Conservation (phyloP, 2,888 invertebrate genomes). For the Parnassius orleans region DNA sequence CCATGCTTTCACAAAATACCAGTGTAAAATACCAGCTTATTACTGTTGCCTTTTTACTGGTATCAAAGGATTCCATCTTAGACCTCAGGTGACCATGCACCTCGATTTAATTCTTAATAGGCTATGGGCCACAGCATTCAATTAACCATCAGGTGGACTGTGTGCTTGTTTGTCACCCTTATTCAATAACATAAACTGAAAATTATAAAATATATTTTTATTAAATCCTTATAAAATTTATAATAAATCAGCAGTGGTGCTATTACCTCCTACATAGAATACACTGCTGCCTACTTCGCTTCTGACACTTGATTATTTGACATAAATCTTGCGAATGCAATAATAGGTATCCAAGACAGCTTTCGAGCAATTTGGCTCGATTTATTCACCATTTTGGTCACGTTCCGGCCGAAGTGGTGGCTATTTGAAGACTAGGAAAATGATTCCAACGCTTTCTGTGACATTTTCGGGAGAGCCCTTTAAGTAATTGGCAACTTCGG, state of each 20-base stretch:
- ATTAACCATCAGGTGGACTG: no score
- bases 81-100: conserved; percentile 7
- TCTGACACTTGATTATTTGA: conserved; percentile 38
- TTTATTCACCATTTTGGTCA: conserved; percentile 72
- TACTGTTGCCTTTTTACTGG: conserved; percentile 6
- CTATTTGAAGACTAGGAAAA: conserved; percentile 52
- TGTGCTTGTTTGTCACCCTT: no score
- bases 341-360: conserved; percentile 54
- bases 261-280: no score
- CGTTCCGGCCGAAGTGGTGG: conserved; percentile 63
- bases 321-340: conserved; percentile 44
- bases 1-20: no score
- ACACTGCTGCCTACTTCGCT: conserved; percentile 16
- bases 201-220: no score
- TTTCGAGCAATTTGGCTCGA: conserved; percentile 53
- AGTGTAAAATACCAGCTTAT: background rate
- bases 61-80: background rate
- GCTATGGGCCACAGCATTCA: no score
- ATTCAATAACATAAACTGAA: background rate
- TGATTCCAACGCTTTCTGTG: conserved; percentile 39
- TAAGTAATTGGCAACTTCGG: conserved; percentile 61
- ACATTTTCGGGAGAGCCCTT: conserved; percentile 38
- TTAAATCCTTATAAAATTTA: no score
- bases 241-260: no score
- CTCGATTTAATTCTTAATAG: background rate